A percentile compares a stretch with the other conserved stretches of the same genome.
phyloP scores from a whole-genome alignment of 2,888 invertebrate genomes.

The Leistus spinibarbis region DNA sequence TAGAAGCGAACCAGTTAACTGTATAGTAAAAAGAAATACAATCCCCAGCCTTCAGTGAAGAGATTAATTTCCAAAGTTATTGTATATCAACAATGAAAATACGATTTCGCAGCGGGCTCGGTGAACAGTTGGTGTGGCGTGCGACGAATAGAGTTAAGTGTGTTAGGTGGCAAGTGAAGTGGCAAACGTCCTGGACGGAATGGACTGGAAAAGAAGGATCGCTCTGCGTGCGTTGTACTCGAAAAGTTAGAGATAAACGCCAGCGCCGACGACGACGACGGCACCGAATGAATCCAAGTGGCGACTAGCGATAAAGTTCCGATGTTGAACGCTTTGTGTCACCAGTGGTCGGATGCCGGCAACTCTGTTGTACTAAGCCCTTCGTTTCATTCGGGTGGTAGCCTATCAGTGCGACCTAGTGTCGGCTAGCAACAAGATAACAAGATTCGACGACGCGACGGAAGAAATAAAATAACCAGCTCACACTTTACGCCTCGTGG shows the following conservation, averaged over 20 bases:
- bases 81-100: background rate
- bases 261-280: conserved; percentile 12
- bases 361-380: conserved; percentile 4
- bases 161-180: conserved; percentile 25
- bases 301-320: conserved; percentile 32
- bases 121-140: background rate
- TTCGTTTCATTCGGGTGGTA: background rate
- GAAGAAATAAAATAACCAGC: conserved; percentile 34
- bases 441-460: background rate
- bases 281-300: conserved; percentile 33
- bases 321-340: conserved; percentile 28
- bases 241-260: conserved; percentile 31
- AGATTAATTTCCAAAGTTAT: background rate
- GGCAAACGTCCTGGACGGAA: conserved; percentile 44
- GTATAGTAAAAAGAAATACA: no score
- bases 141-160: conserved; percentile 4
- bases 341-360: conserved; percentile 6
- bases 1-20: no score
- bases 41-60: background rate
- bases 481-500: conserved; percentile 24
- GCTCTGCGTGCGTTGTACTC: conserved; percentile 42
- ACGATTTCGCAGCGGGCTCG: background rate
- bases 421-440: background rate
- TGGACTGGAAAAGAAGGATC: conserved; percentile 47
- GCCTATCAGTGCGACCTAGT: background rate